These are phyloP conservation scores for Dolichallabes microphthalmus DNA, from an alignment of 2,113 vertebrate species.

Conservation along the genomic window DNA sequence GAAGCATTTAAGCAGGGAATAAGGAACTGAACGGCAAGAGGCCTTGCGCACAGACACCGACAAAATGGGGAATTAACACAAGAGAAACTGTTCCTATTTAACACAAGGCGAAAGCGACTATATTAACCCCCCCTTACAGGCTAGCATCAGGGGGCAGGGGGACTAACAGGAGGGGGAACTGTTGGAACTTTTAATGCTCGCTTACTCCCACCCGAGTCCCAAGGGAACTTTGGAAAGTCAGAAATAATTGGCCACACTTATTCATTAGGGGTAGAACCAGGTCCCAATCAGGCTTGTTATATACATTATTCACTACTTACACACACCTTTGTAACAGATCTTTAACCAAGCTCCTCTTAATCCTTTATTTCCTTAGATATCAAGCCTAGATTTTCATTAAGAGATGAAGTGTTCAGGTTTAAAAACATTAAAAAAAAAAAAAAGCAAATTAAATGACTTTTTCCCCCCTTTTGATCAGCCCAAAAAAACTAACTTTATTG, in stretches of 20 bases:
- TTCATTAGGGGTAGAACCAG: constrained; percentile 3
- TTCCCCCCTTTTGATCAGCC: no score
- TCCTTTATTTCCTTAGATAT: neutral
- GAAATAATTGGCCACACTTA: constrained; percentile 38
- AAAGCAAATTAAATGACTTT: no score
- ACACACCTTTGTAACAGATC: neutral
- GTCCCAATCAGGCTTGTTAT: neutral
- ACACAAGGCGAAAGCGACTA: constrained; percentile 86
- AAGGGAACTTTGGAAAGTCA: constrained; percentile 51
- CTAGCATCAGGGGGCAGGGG: constrained; percentile 30
- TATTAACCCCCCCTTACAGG: constrained; percentile 74
- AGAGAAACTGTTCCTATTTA: constrained; percentile 98
- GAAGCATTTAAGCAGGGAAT: constrained; percentile 61
- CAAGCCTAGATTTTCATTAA: neutral
- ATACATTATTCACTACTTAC: neutral
- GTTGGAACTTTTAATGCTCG: constrained; percentile 32
- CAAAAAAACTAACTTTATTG: no score
- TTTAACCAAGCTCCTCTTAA: neutral
- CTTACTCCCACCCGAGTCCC: constrained; percentile 33
- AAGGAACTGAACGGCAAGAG: constrained; percentile 87
- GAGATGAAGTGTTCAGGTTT: neutral
- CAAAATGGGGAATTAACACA: constrained; percentile 98
- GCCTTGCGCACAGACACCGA: constrained; percentile 85
- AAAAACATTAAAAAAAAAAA: no score
- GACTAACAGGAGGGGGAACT: constrained; percentile 10